phyloP scores from a whole-genome alignment of 30 jellyfish, hydroid and myxozoan genomes.

The Aurelia sp. region DNA sequence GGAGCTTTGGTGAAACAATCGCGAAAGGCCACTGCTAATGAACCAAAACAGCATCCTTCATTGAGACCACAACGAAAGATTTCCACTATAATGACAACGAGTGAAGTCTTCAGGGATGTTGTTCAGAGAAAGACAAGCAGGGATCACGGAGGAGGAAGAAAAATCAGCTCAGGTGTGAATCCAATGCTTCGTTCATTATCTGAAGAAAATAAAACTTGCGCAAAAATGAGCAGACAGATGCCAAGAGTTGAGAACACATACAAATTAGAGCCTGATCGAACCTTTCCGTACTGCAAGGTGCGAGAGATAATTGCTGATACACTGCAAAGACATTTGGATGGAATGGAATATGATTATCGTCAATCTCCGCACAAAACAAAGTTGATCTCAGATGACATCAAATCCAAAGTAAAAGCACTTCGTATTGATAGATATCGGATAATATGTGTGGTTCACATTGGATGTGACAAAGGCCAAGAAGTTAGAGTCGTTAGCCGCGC shows the following conservation, averaged over 20 bases:
- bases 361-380: constrained; percentile 55
- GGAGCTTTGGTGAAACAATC: constrained; percentile 20
- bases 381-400: constrained; percentile 71
- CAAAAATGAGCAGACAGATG: not conserved
- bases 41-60: constrained; percentile 28
- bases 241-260: constrained; percentile 55
- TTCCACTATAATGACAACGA: constrained; percentile 32
- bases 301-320: constrained; percentile 32
- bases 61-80: constrained; percentile 26
- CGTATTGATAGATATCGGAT: constrained; percentile 38
- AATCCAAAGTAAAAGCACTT: constrained; percentile 63
- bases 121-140: not conserved
- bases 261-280: constrained; percentile 59
- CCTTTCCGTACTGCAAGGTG: constrained; percentile 58
- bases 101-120: constrained; percentile 52
- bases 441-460: constrained; percentile 61
- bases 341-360: constrained; percentile 21
- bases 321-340: constrained; percentile 49
- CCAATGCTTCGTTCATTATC: not conserved
- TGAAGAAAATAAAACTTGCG: not conserved
- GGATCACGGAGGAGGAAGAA: constrained; percentile 14
- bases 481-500: constrained; percentile 58
- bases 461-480: constrained; percentile 63
- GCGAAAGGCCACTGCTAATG: constrained; percentile 21
- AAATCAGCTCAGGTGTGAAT: constrained; percentile 14